These are phyloP conservation scores for Solea solea DNA, from an alignment of 2,113 vertebrate species.

Conservation along the genomic window DNA sequence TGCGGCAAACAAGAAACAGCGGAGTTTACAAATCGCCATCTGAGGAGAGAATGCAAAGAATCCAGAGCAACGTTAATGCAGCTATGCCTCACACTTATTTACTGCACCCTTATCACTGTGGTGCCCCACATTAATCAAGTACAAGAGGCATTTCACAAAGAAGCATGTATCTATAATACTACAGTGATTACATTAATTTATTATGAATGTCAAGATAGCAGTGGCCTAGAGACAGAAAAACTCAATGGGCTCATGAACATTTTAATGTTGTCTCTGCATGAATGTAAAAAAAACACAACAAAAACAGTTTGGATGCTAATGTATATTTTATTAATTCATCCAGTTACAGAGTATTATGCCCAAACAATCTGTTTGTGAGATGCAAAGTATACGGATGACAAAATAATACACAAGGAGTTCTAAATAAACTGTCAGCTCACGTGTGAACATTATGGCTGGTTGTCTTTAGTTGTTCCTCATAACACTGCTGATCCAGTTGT, in stretches of 20 bases:
- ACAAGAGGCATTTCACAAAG: conserved; percentile 24
- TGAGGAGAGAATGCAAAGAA: conserved; percentile 59
- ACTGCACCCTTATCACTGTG: conserved; percentile 48
- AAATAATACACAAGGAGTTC: neutral
- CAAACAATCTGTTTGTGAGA: conserved; percentile 9
- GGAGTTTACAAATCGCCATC: conserved; percentile 60
- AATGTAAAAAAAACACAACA: conserved; percentile 14
- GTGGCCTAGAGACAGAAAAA: conserved; percentile 1
- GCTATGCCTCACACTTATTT: conserved; percentile 48
- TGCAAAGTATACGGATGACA: neutral
- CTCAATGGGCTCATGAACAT: conserved; percentile 3
- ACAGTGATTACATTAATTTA: conserved; percentile 3
- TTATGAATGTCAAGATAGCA: conserved; percentile 2
- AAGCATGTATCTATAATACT: conserved; percentile 32
- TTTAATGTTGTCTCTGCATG: conserved; percentile 12
- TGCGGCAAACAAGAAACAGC: conserved; percentile 74
- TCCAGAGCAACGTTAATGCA: conserved; percentile 33
- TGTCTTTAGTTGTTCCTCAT: conserved; percentile 69
- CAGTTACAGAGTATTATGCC: conserved; percentile 3
- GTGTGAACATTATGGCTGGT: neutral
- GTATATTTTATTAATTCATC: conserved; percentile 6
- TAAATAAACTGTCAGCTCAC: conserved; percentile 34
- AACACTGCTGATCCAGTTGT: conserved; percentile 77
- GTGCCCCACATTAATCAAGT: conserved; percentile 15
- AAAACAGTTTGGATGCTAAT: conserved; percentile 3